phyloP scores from a whole-genome alignment of 2,797 vertebrate species.

The Darevskia nairensis region DNA sequence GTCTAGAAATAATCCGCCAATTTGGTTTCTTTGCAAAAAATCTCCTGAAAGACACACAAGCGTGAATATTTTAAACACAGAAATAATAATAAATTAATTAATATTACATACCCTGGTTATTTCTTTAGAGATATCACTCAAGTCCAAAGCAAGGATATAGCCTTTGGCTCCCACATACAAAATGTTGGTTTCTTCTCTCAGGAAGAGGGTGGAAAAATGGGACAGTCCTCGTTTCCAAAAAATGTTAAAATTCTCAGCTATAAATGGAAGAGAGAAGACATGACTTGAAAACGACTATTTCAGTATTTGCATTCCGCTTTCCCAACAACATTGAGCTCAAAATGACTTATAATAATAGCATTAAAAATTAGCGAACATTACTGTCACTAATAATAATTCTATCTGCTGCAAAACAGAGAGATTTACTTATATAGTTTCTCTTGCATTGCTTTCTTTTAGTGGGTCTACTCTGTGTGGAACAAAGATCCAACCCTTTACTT shows the following conservation, averaged over 20 bases:
- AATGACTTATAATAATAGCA: no score
- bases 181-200: constrained; percentile 77
- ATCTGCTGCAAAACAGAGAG: neutral
- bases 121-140: constrained; percentile 73
- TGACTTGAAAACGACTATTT: neutral
- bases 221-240: constrained; percentile 77
- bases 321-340: no score
- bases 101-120: constrained; percentile 73
- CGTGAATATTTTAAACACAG: no score
- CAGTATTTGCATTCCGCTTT: no score
- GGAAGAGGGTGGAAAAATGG: constrained; percentile 80
- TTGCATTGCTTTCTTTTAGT: neutral
- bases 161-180: constrained; percentile 83
- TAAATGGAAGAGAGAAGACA: neutral
- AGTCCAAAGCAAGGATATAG: constrained; percentile 80
- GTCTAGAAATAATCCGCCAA: neutral
- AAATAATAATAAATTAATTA: no score
- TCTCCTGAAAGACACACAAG: no score
- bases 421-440: neutral
- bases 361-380: no score
- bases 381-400: no score
- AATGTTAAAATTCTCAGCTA: constrained; percentile 71
- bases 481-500: no score
- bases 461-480: no score
- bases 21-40: neutral